Conservation (phyloP, 2,888 invertebrate species). For the Diaperis boleti region DNA sequence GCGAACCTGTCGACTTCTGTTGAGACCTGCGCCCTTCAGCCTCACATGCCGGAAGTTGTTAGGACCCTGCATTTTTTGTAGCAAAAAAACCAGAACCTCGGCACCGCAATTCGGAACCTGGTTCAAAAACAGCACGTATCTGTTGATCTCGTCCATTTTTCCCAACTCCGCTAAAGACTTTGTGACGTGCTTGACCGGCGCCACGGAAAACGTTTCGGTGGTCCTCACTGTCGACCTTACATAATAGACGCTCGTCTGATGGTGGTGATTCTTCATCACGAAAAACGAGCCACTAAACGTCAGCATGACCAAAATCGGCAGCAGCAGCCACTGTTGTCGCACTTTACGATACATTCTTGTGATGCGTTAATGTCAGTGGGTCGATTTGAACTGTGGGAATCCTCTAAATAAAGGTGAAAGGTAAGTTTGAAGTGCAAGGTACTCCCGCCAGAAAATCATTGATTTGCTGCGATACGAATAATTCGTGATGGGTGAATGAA, state of each 20-base stretch:
- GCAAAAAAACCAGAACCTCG: constrained; percentile 71
- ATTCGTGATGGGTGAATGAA: constrained; percentile 32
- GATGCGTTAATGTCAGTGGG: constrained; percentile 47
- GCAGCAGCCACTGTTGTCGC: constrained; percentile 46
- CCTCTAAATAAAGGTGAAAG: constrained; percentile 54
- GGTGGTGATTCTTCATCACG: constrained; percentile 40
- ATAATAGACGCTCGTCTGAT: constrained; percentile 5
- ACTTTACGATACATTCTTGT: constrained; percentile 35
- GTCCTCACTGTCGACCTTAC: constrained; percentile 40
- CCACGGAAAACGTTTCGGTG: constrained; percentile 13
- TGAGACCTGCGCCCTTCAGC: constrained; percentile 62
- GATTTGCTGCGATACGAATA: constrained; percentile 1
- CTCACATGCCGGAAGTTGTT: constrained; percentile 73
- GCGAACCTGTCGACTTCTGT: constrained; percentile 64
- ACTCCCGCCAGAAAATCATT: constrained; percentile 24
- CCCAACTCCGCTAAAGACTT: constrained; percentile 69
- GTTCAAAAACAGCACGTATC: constrained; percentile 71
- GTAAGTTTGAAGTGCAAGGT: constrained; percentile 42
- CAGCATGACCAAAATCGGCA: constrained; percentile 46
- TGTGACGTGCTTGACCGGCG: constrained; percentile 64
- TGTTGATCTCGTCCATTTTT: constrained; percentile 66
- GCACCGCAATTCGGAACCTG: constrained; percentile 72
- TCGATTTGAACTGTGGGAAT: constrained; percentile 38
- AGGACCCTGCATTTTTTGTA: constrained; percentile 71
- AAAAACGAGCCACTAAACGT: constrained; percentile 48